These are phyloP conservation scores for Zosterops hypoxanthus DNA, from an alignment of 2,113 vertebrate species.

Conservation along the genomic window DNA sequence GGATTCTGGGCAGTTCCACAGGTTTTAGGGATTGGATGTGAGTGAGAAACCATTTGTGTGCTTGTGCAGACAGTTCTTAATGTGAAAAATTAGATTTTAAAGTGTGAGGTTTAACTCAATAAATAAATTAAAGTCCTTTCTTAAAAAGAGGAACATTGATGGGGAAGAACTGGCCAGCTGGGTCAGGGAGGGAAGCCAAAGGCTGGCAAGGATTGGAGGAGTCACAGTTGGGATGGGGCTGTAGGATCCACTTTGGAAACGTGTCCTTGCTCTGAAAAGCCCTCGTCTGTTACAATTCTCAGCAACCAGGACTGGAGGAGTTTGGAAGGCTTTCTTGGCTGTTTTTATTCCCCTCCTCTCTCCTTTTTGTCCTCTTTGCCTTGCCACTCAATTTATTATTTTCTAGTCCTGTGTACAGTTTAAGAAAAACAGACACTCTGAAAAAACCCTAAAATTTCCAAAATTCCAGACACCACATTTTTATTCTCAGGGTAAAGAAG, in stretches of 20 bases:
- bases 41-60: not conserved
- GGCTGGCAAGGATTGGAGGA: not conserved
- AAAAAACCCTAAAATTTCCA: not conserved
- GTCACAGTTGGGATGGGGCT: not conserved
- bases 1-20: not conserved
- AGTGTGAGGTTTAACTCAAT: not conserved
- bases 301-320: not conserved
- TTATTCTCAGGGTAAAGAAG: not conserved
- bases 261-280: not conserved
- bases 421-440: not conserved
- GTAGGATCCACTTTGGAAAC: not conserved
- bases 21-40: not conserved
- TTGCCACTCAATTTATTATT: not conserved
- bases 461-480: not conserved
- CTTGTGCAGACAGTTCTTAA: not conserved
- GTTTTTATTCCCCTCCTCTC: not conserved
- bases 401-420: not conserved
- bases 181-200: not conserved
- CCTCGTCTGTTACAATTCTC: not conserved
- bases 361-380: not conserved
- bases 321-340: not conserved
- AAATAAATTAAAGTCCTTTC: not conserved
- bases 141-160: not conserved
- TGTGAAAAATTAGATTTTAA: not conserved
- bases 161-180: not conserved